Base-by-base conservation (phyloP, 1,140 invertebrate genomes). In the Bradysia coprophila region DNA sequence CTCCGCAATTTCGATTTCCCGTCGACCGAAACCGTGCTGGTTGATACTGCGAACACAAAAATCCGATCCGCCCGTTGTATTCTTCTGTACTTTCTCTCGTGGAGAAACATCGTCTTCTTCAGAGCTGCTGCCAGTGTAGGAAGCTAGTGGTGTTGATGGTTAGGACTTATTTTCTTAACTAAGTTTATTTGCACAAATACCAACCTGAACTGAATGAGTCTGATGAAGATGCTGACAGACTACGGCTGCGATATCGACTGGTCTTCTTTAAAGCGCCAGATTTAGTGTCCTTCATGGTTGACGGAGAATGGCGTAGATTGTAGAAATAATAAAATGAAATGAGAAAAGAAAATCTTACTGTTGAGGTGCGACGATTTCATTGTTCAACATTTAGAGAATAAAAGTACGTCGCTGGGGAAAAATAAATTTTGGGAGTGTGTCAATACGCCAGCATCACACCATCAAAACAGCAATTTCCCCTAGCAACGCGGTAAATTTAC, bases 1-100 rank as follows among this genome's bases (percentile, higher is more conserved):
- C 56, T 98, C 92, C n/a, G 92, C 92, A 48, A 97, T 95, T 65
- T 97, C 92, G 51, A 98, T 97, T 68, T 97, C 38, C n/a, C 38
- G 20, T 22, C 38, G 20, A 18, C 94, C 94, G 61, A 93, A 96
- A 0, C 85, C 85, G 55, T 90, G 78, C 54, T 94, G 86, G 41
- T 82, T 80, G 32, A 90, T 85, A 58, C 87, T 90, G 41, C 80
- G 73, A 1, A 92, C 83, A 57, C 87, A 91, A 62, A 93, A 93
- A 55, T 93, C 89, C 1, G 68, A 67, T 48, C 73, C 78, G 8
- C 83, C 84, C 42, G 69, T 71, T 1, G 79, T 73, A 49, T 79
- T 88, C 51, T 72, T 75, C 64, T 90, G 82, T 21, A 68, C 62
- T 54, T 86, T 85, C 47, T 91, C 85, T 40, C 84, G 70, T 0